Conservation (phyloP, 2,113 vertebrate species). For the Circaetus gallicus region DNA sequence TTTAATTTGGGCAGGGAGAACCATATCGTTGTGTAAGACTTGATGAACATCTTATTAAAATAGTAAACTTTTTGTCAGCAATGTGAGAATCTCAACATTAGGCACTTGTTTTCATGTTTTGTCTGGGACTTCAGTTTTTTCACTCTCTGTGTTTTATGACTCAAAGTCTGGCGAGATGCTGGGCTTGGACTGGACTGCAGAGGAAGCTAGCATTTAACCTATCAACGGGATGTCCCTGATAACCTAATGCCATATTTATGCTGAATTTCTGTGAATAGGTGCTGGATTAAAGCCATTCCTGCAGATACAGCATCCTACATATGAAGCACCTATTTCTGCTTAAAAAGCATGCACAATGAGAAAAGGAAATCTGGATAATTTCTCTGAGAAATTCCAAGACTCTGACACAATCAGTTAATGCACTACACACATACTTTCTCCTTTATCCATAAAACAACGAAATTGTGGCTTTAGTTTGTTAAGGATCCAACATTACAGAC, state of each 20-base stretch:
- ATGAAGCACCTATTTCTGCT: not conserved
- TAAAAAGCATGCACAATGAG: not conserved
- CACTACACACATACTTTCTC: not conserved
- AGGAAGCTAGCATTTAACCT: not conserved
- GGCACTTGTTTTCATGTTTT: not conserved
- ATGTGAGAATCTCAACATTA: not conserved
- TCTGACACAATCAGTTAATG: not conserved
- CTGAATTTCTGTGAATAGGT: not conserved
- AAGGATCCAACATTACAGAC: not conserved
- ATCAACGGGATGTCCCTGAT: accelerated
- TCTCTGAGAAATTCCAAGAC: not conserved
- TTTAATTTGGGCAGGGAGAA: not conserved
- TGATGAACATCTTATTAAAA: not conserved
- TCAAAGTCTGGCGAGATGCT: not conserved
- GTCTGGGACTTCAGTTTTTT: not conserved
- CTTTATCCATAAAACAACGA: not conserved
- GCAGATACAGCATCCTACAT: not conserved
- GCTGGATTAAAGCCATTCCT: not conserved
- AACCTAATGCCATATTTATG: not conserved
- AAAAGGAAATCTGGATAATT: not conserved
- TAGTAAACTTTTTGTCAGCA: not conserved
- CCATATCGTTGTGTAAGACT: not conserved
- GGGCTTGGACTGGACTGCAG: not conserved
- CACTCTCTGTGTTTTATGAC: not conserved
- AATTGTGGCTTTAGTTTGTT: not conserved